These are phyloP conservation scores for Spialia ferax DNA, from an alignment of 2,888 invertebrate genomes.

Conservation along the genomic window DNA sequence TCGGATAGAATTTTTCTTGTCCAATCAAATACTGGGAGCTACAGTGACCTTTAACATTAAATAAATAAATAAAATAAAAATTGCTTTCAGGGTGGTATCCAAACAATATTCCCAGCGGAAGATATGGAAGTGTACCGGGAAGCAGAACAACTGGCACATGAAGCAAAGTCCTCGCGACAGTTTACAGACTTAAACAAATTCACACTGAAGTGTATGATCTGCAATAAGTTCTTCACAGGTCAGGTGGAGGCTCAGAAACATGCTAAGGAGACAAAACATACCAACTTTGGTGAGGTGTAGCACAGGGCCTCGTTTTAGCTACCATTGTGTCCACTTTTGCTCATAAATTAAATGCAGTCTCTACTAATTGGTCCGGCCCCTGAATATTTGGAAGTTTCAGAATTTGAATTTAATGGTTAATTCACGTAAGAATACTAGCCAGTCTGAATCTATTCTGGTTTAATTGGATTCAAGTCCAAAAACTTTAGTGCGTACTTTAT, in stretches of 20 bases:
- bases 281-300: slow-evolving; percentile 93
- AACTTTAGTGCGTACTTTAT: no score
- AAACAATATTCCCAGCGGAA: slow-evolving; percentile 93
- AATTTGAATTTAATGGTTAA: no score
- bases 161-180: slow-evolving; percentile 95
- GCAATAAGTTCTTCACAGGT: slow-evolving; percentile 91
- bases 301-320: slow-evolving; percentile 41
- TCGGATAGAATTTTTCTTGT: no score
- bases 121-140: slow-evolving; percentile 91
- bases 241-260: slow-evolving; percentile 94
- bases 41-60: no score
- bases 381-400: no score
- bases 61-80: no score
- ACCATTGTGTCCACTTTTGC: slow-evolving; percentile 32
- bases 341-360: slow-evolving; percentile 15
- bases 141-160: slow-evolving; percentile 94
- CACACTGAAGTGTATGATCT: slow-evolving; percentile 93
- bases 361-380: neutral
- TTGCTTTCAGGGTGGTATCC: slow-evolving; percentile 88
- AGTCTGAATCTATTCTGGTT: no score
- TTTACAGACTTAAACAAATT: slow-evolving; percentile 97
- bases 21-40: no score
- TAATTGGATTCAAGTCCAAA: no score
- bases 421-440: no score
- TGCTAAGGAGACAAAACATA: slow-evolving; percentile 94